These are phyloP conservation scores for Dromas ardeola DNA, from an alignment of 2,113 vertebrate genomes.

Conservation along the genomic window DNA sequence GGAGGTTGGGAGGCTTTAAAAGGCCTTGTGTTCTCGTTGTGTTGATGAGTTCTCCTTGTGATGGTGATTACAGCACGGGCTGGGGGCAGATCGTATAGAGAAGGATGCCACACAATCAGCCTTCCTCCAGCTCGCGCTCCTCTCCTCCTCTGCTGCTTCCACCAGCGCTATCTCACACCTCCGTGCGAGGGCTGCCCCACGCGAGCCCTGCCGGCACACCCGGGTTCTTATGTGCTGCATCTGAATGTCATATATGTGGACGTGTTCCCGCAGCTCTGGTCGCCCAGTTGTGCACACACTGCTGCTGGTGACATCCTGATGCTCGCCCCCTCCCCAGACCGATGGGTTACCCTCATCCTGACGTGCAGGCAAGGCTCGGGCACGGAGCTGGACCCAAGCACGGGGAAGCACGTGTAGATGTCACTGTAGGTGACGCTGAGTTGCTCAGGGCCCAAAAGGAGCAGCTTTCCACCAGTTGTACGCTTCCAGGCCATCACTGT, in stretches of 20 bases:
- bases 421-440: background rate
- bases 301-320: background rate
- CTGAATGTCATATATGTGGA: background rate
- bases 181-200: background rate
- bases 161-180: background rate
- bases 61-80: background rate
- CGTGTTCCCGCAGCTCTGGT: background rate
- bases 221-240: background rate
- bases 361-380: background rate
- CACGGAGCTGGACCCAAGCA: rapidly evolving
- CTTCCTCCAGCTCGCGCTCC: background rate
- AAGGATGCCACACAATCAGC: background rate
- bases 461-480: background rate
- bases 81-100: background rate
- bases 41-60: background rate
- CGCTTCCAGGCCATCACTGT: background rate
- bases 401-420: rapidly evolving
- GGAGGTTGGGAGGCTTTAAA: background rate
- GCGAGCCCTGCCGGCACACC: rapidly evolving
- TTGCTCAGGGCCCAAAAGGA: background rate
- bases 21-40: background rate
- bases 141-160: background rate
- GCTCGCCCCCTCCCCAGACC: background rate
- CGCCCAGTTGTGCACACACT: background rate
- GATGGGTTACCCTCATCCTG: background rate